These are phyloP conservation scores for Corydoras maculifer DNA, from an alignment of 2,113 vertebrate species.

Conservation along the genomic window DNA sequence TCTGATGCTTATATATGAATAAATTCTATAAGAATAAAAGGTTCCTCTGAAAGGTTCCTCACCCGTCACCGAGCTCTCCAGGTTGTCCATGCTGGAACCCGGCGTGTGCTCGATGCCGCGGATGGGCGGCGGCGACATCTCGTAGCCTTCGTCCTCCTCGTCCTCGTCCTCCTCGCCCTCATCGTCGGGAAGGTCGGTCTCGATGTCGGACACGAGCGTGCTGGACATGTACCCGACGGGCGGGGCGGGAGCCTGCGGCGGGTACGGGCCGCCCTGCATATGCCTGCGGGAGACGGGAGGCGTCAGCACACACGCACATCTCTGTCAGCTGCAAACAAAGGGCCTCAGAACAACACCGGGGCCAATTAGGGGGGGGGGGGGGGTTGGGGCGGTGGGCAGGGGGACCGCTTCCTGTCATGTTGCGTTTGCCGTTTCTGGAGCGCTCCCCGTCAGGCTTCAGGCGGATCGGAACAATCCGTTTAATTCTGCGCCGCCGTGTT, in stretches of 20 bases:
- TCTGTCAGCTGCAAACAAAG: slow-evolving; percentile 36
- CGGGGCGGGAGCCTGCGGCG: slow-evolving; percentile 88
- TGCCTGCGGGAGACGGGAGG: slow-evolving; percentile 70
- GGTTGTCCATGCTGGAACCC: slow-evolving; percentile 95
- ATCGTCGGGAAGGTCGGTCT: slow-evolving; percentile 87
- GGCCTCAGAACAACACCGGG: slow-evolving; percentile 25
- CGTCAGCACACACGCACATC: slow-evolving; percentile 2
- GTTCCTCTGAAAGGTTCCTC: slow-evolving; percentile 27
- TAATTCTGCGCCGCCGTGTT: slow-evolving; percentile 48
- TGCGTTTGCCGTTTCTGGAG: slow-evolving; percentile 36
- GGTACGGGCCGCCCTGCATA: slow-evolving; percentile 85
- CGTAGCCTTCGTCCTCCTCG: slow-evolving; percentile 86
- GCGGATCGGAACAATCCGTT: slow-evolving; percentile 47
- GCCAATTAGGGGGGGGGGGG: slow-evolving; percentile 25
- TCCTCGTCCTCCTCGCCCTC: slow-evolving; percentile 83
- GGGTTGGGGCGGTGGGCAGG: not conserved
- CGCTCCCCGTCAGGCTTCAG: slow-evolving; percentile 28
- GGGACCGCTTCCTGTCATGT: slow-evolving; percentile 22
- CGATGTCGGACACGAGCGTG: slow-evolving; percentile 92
- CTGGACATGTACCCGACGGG: slow-evolving; percentile 94
- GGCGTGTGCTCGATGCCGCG: slow-evolving; percentile 89
- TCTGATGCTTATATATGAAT: no score
- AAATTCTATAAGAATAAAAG: no score
- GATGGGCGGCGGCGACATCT: slow-evolving; percentile 79
- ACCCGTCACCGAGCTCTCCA: slow-evolving; percentile 98